Base-by-base conservation (phyloP, 2,797 vertebrate genomes). In the Macropus fuliginosus region DNA sequence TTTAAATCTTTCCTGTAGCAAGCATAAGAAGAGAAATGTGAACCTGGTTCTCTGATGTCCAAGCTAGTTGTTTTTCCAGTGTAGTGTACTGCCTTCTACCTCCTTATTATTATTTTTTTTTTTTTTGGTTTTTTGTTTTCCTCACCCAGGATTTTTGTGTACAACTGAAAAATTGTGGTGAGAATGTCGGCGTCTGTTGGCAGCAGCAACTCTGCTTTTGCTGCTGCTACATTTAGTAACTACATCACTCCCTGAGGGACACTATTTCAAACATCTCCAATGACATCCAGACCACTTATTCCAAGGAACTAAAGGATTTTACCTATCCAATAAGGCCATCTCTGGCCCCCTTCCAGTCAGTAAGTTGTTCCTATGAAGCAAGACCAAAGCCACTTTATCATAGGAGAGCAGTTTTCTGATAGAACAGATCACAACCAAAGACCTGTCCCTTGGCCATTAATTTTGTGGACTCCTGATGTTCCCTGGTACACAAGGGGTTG, bases 361-460 rank as follows among this genome's bases (percentile, higher is more conserved):
- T 40, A 56, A 91, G 11, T 14, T 66, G 31, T 66, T 66, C 18
- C 66, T 81, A 24, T 40, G n/a, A 21, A 40, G 11, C 5, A 74
- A 74, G n/a, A 40, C 34, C n/a, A 74, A 40, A 74, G 74, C 34
- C 5, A 4, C 74, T 27, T 93, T 57, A 59, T 66, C 16, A 52
- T 54, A 59, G 62, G 8, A 5, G 50, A 52, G 91, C 57, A 56
- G 52, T 90, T 40, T 55, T 56, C 55, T 28, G 29, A 91, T 54
- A 54, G 50, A 40, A 54, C 5, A 66, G 92, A 52, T 21, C 28
- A 97, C 57, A 94, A 90, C 28, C 55, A 29, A 90, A 94, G 62
- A 93, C 28, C 28, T 54, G 52, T 29, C 1, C 8, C 16, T 93
- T 34, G 56, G 29, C 34, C 2, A 54, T 0, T 4, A 9, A 90